Base-by-base conservation (phyloP, 2,888 invertebrate genomes). In the Drosophila birchii region DNA sequence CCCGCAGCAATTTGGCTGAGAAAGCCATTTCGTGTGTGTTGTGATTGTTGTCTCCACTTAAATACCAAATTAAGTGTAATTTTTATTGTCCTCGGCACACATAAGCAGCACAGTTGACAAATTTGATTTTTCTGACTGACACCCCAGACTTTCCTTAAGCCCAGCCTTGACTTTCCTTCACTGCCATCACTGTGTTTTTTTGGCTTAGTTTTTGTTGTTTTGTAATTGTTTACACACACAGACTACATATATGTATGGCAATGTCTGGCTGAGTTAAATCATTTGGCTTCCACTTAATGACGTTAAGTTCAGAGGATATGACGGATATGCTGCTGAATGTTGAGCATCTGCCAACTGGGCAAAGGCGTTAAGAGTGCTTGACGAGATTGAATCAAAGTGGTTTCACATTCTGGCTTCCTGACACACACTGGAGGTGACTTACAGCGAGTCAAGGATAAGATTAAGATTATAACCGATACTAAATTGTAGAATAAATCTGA, bases 41-140 rank as follows among this genome's bases (percentile, higher is more conserved):
- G 53, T 44, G 43, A 57, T 56, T 72, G 70, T 69, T 69, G 83
- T 78, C 80, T 81, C 87, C 88, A 87, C 84, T 85, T 87, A 88
- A 85, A 88, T 83, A 78, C 83, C 79, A 86, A 85, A 88, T 85
- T 85, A 85, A 86, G 88, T 88, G 83, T 85, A 86, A 85, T 85
- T 85, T 85, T 88, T 88, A 88, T 88, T 85, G 80, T 57, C 20
- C 44, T 57, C n/a, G 23, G 47, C 32, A 54, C 49, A 57, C 45
- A 74, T 36, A 36, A 53, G 53, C 53, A 54, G 26, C 53, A 55
- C 73, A 82, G 75, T 86, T 81, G 86, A 86, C 86, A 81, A 81
- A 81, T 81, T 81, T 86, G 80, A 86, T 81, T 81, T 86, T 82
- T 75, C 78, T 68, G 68, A 79, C 69, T 86, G 71, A 81, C 68